Conservation (phyloP, 64 coral and sea anemone species). For the Montipora cactus region DNA sequence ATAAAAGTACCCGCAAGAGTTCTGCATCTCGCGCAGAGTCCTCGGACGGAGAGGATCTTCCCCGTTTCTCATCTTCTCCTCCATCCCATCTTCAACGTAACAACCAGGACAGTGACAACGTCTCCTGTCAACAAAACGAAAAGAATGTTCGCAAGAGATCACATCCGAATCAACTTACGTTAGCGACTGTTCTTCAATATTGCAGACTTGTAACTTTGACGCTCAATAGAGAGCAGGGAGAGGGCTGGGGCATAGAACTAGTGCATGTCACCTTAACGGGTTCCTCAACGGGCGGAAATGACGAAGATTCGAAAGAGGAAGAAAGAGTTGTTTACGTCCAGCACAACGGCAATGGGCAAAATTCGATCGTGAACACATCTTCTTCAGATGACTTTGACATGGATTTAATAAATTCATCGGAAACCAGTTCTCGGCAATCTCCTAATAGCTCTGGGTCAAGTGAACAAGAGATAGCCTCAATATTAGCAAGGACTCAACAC, state of each 20-base stretch:
- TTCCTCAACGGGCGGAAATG: background rate
- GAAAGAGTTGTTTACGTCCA: conserved; percentile 78
- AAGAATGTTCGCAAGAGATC: background rate
- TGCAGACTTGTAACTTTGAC: conserved; percentile 62
- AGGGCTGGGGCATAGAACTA: conserved; percentile 76
- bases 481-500: background rate
- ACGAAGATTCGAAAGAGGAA: conserved; percentile 18
- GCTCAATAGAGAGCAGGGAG: conserved; percentile 35
- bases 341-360: conserved; percentile 77
- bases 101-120: background rate
- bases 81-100: background rate
- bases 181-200: conserved; percentile 65
- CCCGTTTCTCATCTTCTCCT: conserved; percentile 15
- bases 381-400: background rate
- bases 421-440: background rate
- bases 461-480: conserved; percentile 20
- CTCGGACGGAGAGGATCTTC: conserved; percentile 30
- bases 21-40: background rate
- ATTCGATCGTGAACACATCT: conserved; percentile 37
- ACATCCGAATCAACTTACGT: conserved; percentile 2
- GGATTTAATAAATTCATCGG: conserved; percentile 11
- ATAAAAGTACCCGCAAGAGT: background rate
- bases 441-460: background rate
- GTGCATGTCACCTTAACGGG: conserved; percentile 78
- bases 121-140: background rate